These are phyloP conservation scores for Microcebus jonahi DNA, from an alignment of 2,113 vertebrate genomes.

Conservation along the genomic window DNA sequence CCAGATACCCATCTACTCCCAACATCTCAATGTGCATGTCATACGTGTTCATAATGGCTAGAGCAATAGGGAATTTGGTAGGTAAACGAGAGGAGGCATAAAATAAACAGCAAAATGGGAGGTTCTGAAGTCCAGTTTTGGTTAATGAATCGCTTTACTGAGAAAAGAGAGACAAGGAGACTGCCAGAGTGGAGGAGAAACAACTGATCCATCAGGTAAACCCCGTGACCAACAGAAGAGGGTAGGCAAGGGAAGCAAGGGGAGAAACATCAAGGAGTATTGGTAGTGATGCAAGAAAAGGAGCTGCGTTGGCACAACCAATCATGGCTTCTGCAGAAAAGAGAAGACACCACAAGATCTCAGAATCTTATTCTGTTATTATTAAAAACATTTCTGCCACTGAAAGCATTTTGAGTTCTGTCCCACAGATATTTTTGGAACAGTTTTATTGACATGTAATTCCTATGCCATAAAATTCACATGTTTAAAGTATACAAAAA, in stretches of 20 bases:
- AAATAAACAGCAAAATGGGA: neutral
- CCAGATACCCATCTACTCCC: neutral
- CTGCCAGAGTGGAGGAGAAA: neutral
- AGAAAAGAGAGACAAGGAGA: neutral
- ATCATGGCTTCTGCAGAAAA: neutral
- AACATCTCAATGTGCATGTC: neutral
- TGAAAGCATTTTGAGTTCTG: neutral
- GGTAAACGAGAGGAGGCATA: neutral
- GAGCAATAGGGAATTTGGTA: neutral
- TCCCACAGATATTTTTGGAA: neutral
- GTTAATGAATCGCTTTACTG: neutral
- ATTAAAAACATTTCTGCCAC: neutral
- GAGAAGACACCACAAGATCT: neutral
- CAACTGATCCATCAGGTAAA: neutral
- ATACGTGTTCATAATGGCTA: neutral
- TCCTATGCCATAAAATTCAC: neutral
- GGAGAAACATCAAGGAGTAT: neutral
- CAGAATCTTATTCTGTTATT: neutral
- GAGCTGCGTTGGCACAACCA: neutral
- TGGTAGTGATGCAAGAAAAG: neutral
- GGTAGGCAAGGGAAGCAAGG: rapidly evolving
- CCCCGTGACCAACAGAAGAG: no score
- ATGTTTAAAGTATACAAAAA: neutral
- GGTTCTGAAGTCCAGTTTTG: neutral
- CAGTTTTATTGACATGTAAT: neutral